Base-by-base conservation (phyloP, 92 coral and sea anemone species). In the Heliopora coerulea region DNA sequence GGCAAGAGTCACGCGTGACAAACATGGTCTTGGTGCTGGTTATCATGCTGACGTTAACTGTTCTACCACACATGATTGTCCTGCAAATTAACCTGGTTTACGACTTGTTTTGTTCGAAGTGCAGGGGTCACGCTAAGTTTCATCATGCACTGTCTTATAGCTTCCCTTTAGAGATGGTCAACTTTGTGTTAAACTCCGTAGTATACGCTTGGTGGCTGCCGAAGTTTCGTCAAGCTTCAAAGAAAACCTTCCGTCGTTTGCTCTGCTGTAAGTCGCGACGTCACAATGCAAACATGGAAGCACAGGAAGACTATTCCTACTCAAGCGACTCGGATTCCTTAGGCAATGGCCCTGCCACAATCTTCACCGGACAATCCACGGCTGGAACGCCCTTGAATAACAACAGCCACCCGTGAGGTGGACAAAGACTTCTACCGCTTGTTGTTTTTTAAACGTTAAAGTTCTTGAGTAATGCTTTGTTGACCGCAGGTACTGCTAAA, bases 161-260 rank as follows among this genome's bases (percentile, higher is more conserved):
- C 18, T 54, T 70, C 28, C 77, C 77, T 1, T 17, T 70, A 27
- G 77, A 70, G 50, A 70, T 70, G 77, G 13, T 70, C 32, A 70
- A 70, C 35, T 70, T 70, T 18, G 34, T 70, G 7, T 20, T 70
- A 14, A 70, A 70, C 61, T 63, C 77, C 0, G 20, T 31, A 1
- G 63, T 70, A 10, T 70, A 70, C 24, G 63, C 77, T 5, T 70
- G 77, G 77, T 49, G 77, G 10, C 27, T 70, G 77, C 63, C 77
- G 24, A 70, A 70, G 54, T 70, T 70, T 25, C 77, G 77, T 8
- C 77, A 70, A 54, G 77, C 63, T 11, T 70, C 63, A 30, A 70
- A 54, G 35, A 54, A 57, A 50, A 54, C 77, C 31, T 33, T 70
- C 19, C 41, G 24, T 54, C 63, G 14, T 23, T 3, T 70, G 33